Conservation (phyloP, 2,113 vertebrate species). For the Chionis minor region DNA sequence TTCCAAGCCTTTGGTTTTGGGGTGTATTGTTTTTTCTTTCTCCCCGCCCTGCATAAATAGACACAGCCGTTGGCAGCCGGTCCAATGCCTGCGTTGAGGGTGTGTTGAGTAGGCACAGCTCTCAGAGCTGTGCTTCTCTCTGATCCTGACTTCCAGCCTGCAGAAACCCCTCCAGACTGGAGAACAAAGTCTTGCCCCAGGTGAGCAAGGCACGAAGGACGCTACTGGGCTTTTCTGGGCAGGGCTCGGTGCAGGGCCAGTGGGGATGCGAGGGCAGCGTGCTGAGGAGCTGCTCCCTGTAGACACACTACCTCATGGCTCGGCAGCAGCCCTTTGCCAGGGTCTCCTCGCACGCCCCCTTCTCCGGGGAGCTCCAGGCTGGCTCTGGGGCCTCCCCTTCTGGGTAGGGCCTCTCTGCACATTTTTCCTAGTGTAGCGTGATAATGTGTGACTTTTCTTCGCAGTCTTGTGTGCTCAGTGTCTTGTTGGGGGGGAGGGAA, state of each 20-base stretch:
- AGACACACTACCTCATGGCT: background rate
- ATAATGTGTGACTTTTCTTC: background rate
- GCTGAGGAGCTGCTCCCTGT: conserved; percentile 12
- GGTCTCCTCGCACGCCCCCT: background rate
- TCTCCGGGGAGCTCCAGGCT: background rate
- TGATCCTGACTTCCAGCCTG: background rate
- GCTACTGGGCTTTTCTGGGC: background rate
- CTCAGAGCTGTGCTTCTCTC: background rate
- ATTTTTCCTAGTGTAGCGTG: conserved; percentile 8
- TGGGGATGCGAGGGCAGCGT: background rate
- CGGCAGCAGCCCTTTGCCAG: background rate
- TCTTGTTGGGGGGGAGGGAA: background rate
- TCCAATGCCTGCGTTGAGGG: background rate
- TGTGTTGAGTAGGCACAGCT: background rate
- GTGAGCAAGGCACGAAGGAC: background rate
- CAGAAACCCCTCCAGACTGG: background rate
- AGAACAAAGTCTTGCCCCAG: background rate
- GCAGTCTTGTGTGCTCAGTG: conserved; percentile 29
- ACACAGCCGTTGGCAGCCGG: background rate
- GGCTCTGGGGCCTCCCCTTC: background rate
- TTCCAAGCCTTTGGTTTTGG: conserved; percentile 52
- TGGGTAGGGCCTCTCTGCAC: background rate
- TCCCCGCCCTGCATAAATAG: conserved; percentile 32
- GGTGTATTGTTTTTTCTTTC: conserved; percentile 43
- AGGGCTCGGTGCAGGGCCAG: background rate